Conservation (phyloP, 2,797 vertebrate species). For the Acrocephalus scirpaceus region DNA sequence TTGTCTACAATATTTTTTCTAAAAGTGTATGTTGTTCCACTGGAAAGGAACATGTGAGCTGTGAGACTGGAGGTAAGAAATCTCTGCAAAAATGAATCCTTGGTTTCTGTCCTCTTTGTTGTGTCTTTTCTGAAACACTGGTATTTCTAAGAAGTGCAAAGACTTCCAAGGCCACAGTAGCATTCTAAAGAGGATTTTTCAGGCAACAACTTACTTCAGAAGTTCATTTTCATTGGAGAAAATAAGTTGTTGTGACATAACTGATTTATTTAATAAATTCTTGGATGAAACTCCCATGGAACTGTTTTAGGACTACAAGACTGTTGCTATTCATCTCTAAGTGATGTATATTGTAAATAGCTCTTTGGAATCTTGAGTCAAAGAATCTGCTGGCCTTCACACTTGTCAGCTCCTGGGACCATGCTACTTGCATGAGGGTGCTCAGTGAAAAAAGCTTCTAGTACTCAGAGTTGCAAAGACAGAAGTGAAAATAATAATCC, state of each 20-base stretch:
- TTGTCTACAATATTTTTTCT: neutral
- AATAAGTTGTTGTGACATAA: neutral
- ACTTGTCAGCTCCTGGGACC: neutral
- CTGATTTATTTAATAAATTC: neutral
- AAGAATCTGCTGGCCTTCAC: neutral
- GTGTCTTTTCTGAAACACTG: neutral
- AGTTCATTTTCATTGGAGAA: neutral
- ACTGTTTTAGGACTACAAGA: neutral
- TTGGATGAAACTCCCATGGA: neutral
- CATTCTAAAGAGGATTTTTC: neutral
- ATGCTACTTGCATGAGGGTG: neutral
- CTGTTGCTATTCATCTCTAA: neutral
- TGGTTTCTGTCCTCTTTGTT: fast-evolving
- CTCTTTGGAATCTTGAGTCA: neutral
- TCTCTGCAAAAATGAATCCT: neutral
- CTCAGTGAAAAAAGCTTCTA: neutral
- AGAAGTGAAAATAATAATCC: neutral
- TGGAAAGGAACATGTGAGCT: neutral
- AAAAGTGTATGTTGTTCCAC: neutral
- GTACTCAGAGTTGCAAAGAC: neutral
- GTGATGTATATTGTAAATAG: neutral
- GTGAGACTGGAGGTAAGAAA: neutral
- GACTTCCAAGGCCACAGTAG: neutral
- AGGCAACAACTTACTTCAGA: neutral
- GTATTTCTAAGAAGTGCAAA: neutral